Conservation (phyloP, 1,140 invertebrate species). For the Pseudomyrmex gracilis region DNA sequence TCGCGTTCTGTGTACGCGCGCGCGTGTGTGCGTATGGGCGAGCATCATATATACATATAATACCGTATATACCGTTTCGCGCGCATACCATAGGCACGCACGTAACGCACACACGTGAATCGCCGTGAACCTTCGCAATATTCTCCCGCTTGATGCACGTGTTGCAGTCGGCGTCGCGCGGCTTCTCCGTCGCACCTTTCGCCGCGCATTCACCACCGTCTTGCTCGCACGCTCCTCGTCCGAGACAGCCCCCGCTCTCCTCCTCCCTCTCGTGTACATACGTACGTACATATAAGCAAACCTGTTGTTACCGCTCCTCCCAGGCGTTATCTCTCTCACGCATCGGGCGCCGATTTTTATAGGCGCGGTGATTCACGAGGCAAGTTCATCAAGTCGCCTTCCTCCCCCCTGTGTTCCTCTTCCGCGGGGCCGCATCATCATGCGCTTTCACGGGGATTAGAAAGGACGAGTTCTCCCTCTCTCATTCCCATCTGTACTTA, state of each 20-base stretch:
- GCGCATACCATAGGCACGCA: background rate
- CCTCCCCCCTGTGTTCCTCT: conserved; percentile 52
- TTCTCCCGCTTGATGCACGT: conserved; percentile 60
- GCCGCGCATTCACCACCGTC: background rate
- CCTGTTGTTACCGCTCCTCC: conserved; percentile 82
- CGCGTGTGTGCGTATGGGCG: background rate
- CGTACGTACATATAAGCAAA: conserved; percentile 76
- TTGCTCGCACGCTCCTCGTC: background rate
- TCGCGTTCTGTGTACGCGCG: conserved; percentile 5
- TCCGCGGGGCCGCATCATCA: conserved; percentile 52
- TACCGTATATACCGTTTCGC: conserved; percentile 11
- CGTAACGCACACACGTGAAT: background rate
- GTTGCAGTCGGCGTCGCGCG: conserved; percentile 49
- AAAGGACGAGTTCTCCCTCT: conserved; percentile 33
- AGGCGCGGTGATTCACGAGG: conserved; percentile 81
- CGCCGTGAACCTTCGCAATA: conserved; percentile 33
- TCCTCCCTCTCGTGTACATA: background rate
- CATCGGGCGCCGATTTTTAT: conserved; percentile 82
- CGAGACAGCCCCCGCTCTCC: background rate
- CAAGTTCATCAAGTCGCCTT: conserved; percentile 80
- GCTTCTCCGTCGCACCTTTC: conserved; percentile 22
- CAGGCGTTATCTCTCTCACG: conserved; percentile 79
- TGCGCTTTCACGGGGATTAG: conserved; percentile 77
- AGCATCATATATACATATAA: background rate
- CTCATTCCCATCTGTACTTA: conserved; percentile 43